phyloP scores from a whole-genome alignment of 1,140 invertebrate species.

The Psilanteris sp. region DNA sequence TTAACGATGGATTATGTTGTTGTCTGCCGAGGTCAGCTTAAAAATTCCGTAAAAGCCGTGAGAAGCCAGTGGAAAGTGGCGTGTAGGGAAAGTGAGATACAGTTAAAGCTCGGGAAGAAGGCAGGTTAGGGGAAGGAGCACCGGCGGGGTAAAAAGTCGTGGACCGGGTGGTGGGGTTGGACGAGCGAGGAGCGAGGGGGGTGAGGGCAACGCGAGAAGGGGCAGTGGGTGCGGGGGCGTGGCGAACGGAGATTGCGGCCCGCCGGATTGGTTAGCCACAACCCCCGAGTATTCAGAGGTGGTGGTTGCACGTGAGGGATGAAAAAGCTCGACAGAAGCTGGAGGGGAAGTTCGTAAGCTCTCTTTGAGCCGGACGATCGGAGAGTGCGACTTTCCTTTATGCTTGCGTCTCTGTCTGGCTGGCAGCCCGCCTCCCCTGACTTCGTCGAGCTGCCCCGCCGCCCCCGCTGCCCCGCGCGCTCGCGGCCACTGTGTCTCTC shows the following conservation, averaged over 20 bases:
- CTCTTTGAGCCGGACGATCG: conserved; percentile 73
- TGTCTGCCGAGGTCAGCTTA: conserved; percentile 75
- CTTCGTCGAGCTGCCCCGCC: no score
- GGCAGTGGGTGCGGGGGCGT: conserved; percentile 77
- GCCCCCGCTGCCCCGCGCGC: not conserved
- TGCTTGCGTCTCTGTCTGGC: conserved; percentile 69
- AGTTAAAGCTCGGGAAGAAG: conserved; percentile 45
- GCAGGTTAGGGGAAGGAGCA: no score
- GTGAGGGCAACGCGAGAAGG: conserved; percentile 50
- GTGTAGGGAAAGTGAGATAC: conserved; percentile 58
- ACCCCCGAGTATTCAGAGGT: conserved; percentile 56
- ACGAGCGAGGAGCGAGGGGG: no score
- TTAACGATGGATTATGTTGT: conserved; percentile 78
- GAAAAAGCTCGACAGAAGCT: conserved; percentile 71
- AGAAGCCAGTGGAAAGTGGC: conserved; percentile 67
- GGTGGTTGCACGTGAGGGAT: conserved; percentile 64
- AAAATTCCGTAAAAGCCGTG: conserved; percentile 77
- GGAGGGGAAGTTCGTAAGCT: conserved; percentile 78
- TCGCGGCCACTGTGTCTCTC: conserved; percentile 31
- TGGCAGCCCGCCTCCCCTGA: no score
- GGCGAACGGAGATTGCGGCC: conserved; percentile 71
- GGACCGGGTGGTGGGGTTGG: conserved; percentile 30
- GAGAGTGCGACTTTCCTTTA: conserved; percentile 73
- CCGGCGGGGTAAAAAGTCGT: conserved; percentile 65
- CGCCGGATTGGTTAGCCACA: conserved; percentile 74